Conservation (phyloP, 2,888 invertebrate species). For the Octodonta nipae region DNA sequence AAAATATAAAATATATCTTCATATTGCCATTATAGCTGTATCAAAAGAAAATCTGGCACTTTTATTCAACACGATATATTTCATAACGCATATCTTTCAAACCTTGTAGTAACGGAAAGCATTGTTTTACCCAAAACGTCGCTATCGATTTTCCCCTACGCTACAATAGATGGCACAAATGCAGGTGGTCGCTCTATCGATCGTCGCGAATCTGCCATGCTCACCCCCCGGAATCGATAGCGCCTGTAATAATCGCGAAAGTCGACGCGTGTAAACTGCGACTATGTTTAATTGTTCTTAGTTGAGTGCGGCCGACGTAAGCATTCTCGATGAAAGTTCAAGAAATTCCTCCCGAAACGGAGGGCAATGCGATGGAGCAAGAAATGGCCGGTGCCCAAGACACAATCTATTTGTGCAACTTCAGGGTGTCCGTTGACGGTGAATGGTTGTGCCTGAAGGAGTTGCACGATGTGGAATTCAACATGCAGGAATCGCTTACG, state of each 20-base stretch:
- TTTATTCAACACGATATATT: too few relatives aligned
- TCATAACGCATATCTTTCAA: too few relatives aligned
- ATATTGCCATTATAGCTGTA: too few relatives aligned
- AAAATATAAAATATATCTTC: too few relatives aligned
- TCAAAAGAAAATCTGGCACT: too few relatives aligned
- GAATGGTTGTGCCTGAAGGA: slow-evolving; percentile 94
- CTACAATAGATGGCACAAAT: too few relatives aligned
- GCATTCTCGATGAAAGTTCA: slow-evolving; percentile 33
- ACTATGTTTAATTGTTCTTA: neutral
- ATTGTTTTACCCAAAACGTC: too few relatives aligned
- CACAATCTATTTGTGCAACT: slow-evolving; percentile 92
- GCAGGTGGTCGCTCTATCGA: too few relatives aligned
- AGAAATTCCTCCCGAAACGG: slow-evolving; percentile 29
- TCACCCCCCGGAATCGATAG: slow-evolving; percentile 5
- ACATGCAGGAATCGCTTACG: slow-evolving; percentile 57
- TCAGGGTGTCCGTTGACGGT: slow-evolving; percentile 91
- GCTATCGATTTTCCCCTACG: too few relatives aligned
- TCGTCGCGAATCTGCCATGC: slow-evolving; percentile 8
- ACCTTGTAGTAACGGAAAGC: too few relatives aligned
- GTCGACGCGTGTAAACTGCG: neutral
- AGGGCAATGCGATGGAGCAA: slow-evolving; percentile 36
- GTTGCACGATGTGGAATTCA: slow-evolving; percentile 74
- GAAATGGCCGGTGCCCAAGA: slow-evolving; percentile 84
- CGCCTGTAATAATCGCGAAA: neutral
- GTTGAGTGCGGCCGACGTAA: neutral